Evolutionary conservation across 2,888 invertebrate genomes (phyloP), one percentile per base, ranked within the genome.

Genomic region (Erebia aethiops): DNA sequence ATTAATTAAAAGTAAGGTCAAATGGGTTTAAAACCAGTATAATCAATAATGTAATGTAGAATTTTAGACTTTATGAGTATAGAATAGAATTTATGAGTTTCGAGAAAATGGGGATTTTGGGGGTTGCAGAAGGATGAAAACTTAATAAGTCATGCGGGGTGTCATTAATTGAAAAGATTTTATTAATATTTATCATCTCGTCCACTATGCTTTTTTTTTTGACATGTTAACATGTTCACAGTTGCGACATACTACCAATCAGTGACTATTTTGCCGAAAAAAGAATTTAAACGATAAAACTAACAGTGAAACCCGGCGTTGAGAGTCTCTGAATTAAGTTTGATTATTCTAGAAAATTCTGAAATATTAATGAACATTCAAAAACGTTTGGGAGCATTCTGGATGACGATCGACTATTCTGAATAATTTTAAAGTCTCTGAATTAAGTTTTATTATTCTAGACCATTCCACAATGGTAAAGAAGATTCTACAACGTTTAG

Each of bases 281-380:
- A 49, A 49, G 49, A 49, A 49, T 49, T 49, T 49, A 49, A 49
- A 49, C 49, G 49, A 49, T 49, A 49, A 49, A 49, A 49, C 49
- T 21, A 21, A 2, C 21, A 21, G 21, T 21, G 14, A 49, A 49
- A 49, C 49, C 49, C 49, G 49, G 49, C 49, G 49, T 49, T 49
- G n/a, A n/a, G 49, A 49, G 49, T 49, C 49, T 49, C 49, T 49
- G 49, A 49, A 49, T 14, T 49, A 49, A 49, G 49, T 21, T 21
- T 21, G 21, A 21, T 2, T 21, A 21, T 21, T 21, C 21, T 21
- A 21, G 21, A 21, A 2, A 1, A 21, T 21, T 21, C 21, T 21
- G 21, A 21, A 21, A 21, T 21, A 21, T 21, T 21, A 21, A 21
- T 2, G 21, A 21, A 21, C 21, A 21, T 21, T 21, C 21, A 2